Conservation (phyloP, 2,797 vertebrate species). For the Arnoldichthys spilopterus region DNA sequence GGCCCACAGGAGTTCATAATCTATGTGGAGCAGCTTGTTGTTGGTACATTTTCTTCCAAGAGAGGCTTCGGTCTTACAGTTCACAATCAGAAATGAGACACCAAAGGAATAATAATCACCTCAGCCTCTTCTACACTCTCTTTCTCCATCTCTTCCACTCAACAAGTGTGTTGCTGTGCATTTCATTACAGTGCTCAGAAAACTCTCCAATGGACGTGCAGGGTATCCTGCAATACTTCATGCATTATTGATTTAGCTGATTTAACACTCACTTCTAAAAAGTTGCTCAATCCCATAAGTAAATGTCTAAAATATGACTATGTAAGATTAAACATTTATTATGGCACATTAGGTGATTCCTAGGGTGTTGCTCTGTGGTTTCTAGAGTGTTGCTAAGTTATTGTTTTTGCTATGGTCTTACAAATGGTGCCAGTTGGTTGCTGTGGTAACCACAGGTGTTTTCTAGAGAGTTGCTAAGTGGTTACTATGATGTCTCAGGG, state of each 20-base stretch:
- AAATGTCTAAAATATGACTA: no score
- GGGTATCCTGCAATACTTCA: neutral
- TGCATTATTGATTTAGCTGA: neutral
- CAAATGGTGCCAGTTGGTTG: no score
- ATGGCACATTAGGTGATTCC: no score
- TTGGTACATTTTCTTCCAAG: neutral
- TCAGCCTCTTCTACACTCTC: conserved; percentile 5
- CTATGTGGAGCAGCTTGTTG: neutral
- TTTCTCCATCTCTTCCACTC: conserved; percentile 4
- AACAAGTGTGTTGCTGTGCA: conserved; percentile 18
- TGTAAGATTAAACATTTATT: no score
- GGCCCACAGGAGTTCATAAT: neutral
- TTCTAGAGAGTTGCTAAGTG: no score
- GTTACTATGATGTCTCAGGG: no score
- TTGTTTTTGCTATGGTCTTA: no score
- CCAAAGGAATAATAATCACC: conserved; percentile 24
- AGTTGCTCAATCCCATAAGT: neutral
- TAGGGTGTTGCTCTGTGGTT: no score
- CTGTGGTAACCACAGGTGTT: no score
- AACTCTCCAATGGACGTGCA: conserved; percentile 5
- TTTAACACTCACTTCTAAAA: neutral
- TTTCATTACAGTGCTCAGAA: conserved; percentile 6
- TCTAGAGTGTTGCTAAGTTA: no score
- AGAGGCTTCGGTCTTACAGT: conserved; percentile 9
- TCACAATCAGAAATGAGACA: conserved; percentile 12